Base-by-base conservation (phyloP, 2,797 vertebrate genomes). In the Pangasius larnaudii region DNA sequence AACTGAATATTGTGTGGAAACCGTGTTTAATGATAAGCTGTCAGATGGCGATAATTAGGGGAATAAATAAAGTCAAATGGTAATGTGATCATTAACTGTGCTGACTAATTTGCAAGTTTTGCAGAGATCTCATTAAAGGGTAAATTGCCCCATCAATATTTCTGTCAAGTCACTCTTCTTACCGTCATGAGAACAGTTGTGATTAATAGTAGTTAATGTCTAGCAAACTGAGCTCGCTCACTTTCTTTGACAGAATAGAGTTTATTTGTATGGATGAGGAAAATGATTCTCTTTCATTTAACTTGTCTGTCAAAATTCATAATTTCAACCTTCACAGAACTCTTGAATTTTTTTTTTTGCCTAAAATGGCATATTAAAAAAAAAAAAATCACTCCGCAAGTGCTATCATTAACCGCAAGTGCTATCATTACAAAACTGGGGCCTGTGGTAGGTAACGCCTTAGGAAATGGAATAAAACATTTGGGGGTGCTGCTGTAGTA, bases 11-110 rank as follows among this genome's bases (percentile, higher is more conserved):
- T 59, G 71, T 33, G 46, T 30, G 30, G 51, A 56, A 36, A 22
- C 51, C 10, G 51, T 88, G 33, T 71, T 85, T 59, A 88, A 85
- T 58, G 86, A 90, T 77, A 87, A 85, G 53, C 85, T 91, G 83
- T 87, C 90, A 88, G 77, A 85, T 79, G 85, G 79, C 77, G 75
- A 74, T 89, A 90, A 91, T 91, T 90, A 91, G 63, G 30, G n/a
- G 61, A 53, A 87, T 67, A 67, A 82, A 82, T 82, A 84, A 89
- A 91, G 87, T 88, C 84, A 51, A 89, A 89, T 69, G 58, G 84
- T 85, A 91, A 82, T 90, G 89, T 89, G 87, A 90, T 90, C 89
- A 91, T 91, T 90, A 90, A 83, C 87, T 89, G 81, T 72, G 27
- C 84, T 87, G 84, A 89, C 61, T 87, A 87, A 91, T 90, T 89